Base-by-base conservation (phyloP, 2,888 invertebrate genomes). In the Melolontha melolontha region DNA sequence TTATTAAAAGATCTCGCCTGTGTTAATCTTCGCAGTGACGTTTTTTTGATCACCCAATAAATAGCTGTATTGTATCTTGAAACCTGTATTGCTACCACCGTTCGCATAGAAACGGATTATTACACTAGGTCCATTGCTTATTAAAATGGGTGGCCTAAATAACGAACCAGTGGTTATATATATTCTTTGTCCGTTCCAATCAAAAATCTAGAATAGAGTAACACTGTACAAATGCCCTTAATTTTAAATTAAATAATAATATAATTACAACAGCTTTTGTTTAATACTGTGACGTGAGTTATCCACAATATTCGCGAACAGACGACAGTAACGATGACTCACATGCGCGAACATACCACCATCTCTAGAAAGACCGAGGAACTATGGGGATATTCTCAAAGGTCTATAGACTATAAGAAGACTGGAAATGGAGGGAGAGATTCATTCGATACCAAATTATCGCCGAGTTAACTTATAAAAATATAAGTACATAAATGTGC, bases 41-140 rank as follows among this genome's bases (percentile, higher is more conserved):
- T 68, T 71, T 39, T 82, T 70, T 65, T 78, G 80, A 51, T 70
- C 72, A 6, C 65, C 70, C 14, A 71, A 52, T 27, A 78, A 29
- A 75, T 88, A 88, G 0, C 84, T 83, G 75, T 88, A 89, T 71
- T 86, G 85, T 0, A 90, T 89, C 74, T 88, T 89, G 79, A 89
- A 92, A 0, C 91, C 91, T 1, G 87, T 81, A 52, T 88, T 87
- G 0, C 89, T 88, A 14, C 87, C 90, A 1, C 90, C 90, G 76
- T 91, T 91, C 1, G 90, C 91, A 74, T 89, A 89, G 78, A 92
- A 92, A 74, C 89, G 85, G 10, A 91, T 82, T 40, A 88, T 80
- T 70, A 92, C 77, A 0, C 87, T 86, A 34, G 90, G 88, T 0
- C 91, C 90, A 16, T 87, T 85, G 72, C 89, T 89, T 6, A 89